These are phyloP conservation scores for Harpagoxenus sublaevis DNA, from an alignment of 2,888 invertebrate genomes.

Conservation along the genomic window DNA sequence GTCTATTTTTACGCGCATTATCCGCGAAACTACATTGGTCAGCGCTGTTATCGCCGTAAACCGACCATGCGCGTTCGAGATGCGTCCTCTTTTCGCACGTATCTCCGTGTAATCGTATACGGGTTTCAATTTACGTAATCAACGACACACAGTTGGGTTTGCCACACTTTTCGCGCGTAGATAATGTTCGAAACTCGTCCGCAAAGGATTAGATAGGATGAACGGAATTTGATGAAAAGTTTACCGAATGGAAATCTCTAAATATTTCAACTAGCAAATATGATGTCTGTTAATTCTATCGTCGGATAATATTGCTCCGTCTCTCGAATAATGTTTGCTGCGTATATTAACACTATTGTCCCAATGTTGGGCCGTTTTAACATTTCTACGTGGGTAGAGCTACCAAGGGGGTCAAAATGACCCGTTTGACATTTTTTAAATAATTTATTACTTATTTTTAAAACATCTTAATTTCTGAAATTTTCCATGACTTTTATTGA, in stretches of 20 bases:
- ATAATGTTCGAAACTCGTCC: not conserved
- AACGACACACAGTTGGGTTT: conserved; percentile 9
- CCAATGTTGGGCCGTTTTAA: no score
- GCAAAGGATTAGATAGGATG: not conserved
- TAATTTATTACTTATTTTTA: no score
- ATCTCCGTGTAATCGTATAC: conserved; percentile 43
- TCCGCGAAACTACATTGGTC: conserved; percentile 41
- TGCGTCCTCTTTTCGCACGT: conserved; percentile 37
- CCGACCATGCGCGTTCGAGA: not conserved
- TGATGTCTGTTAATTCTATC: not conserved
- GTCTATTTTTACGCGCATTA: conserved; percentile 51
- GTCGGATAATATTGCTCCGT: not conserved
- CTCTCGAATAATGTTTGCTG: not conserved
- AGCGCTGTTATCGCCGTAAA: conserved; percentile 29
- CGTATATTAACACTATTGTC: no score
- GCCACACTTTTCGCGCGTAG: not conserved
- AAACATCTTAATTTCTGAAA: no score
- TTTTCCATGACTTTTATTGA: no score
- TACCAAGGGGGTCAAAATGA: no score
- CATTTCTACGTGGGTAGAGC: no score
- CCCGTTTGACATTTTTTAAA: no score
- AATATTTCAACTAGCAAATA: not conserved
- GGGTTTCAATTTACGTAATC: conserved; percentile 44
- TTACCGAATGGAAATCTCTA: not conserved
- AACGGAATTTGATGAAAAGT: not conserved